Conservation (phyloP, 2,113 vertebrate species). For the Gambusia affinis region DNA sequence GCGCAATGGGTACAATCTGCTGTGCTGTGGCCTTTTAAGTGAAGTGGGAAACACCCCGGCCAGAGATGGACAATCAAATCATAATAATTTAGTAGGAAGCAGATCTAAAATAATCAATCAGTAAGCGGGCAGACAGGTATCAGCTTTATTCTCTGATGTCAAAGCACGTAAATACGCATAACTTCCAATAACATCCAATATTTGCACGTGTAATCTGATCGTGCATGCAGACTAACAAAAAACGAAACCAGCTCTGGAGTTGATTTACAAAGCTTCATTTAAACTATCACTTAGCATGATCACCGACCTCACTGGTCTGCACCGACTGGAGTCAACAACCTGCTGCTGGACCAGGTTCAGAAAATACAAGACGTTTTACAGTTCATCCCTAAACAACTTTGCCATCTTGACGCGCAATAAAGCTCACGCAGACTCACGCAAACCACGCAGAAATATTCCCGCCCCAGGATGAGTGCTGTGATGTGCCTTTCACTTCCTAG, state of each 20-base stretch:
- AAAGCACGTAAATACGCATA: neutral
- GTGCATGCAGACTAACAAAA: neutral
- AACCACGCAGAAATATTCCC: slow-evolving; percentile 55
- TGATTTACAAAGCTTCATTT: neutral
- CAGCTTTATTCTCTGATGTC: neutral
- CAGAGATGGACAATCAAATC: no score
- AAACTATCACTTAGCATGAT: neutral
- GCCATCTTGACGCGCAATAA: slow-evolving; percentile 19
- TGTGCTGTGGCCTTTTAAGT: neutral
- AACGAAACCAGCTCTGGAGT: neutral
- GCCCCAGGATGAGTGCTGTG: slow-evolving; percentile 27
- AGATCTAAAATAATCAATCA: no score
- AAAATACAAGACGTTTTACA: neutral
- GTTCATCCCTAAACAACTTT: slow-evolving; percentile 26
- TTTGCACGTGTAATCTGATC: neutral
- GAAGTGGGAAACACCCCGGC: neutral
- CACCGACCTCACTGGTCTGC: slow-evolving; percentile 15
- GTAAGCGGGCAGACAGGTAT: neutral
- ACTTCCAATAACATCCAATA: neutral
- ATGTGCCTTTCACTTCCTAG: slow-evolving; percentile 33
- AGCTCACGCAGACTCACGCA: slow-evolving; percentile 6
- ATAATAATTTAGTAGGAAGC: no score
- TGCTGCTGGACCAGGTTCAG: neutral
- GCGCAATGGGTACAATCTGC: neutral
- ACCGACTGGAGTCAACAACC: neutral